These are phyloP conservation scores for Brachypodius melanocephalos DNA, from an alignment of 2,113 vertebrate species.

Conservation along the genomic window DNA sequence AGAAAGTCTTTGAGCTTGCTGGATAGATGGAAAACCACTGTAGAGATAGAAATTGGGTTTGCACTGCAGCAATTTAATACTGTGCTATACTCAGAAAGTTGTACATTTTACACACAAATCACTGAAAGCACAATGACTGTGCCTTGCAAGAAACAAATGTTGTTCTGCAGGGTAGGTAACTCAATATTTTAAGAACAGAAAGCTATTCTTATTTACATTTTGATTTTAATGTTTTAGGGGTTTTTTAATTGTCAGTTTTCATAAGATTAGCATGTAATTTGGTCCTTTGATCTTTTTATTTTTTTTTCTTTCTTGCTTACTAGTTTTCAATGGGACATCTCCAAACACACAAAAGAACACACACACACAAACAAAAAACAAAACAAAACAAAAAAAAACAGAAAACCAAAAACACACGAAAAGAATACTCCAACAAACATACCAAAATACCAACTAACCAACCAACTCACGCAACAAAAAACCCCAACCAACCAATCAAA, in stretches of 20 bases:
- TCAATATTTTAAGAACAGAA: neutral
- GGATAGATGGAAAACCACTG: neutral
- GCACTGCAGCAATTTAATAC: neutral
- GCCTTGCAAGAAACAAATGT: neutral
- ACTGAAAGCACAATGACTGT: neutral
- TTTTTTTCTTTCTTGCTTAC: neutral
- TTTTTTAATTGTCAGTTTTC: neutral
- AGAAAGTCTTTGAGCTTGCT: neutral
- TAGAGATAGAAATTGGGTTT: neutral
- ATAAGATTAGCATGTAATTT: neutral
- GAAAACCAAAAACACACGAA: too few species aligned
- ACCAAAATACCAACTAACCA: neutral
- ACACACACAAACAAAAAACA: too few species aligned
- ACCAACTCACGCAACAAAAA: neutral
- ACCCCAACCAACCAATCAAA: neutral
- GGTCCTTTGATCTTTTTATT: neutral
- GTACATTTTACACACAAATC: neutral
- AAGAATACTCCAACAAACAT: neutral
- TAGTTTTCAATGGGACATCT: neutral
- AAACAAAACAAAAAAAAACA: neutral
- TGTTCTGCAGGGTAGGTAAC: neutral
- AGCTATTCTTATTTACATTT: neutral
- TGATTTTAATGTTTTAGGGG: neutral
- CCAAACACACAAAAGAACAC: neutral
- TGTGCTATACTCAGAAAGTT: neutral